Evolutionary conservation across 2,113 vertebrate species (phyloP).

Genomic region (Azemiops feae): DNA sequence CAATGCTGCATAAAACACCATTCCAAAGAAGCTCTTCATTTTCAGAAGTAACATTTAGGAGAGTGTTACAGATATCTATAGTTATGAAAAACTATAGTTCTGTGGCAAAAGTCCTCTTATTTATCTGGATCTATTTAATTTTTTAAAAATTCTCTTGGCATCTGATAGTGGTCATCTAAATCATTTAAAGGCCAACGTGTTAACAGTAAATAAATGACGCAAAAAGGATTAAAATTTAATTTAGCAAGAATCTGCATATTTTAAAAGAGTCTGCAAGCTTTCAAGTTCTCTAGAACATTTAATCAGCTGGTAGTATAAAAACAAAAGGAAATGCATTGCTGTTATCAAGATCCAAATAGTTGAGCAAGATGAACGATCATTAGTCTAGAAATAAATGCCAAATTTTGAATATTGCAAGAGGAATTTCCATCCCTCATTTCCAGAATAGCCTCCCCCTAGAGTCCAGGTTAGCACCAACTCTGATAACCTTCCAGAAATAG

Average conservation of each 20-base stretch:
- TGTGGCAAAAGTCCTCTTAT: background rate
- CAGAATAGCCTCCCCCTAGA: background rate
- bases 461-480: background rate
- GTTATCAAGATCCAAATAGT: background rate
- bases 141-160: background rate
- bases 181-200: background rate
- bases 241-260: background rate
- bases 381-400: background rate
- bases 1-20: background rate
- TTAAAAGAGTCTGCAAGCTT: background rate
- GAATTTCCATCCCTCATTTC: background rate
- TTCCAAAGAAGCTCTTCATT: background rate
- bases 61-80: background rate
- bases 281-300: background rate
- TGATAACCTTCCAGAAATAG: background rate
- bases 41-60: background rate
- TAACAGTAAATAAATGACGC: background rate
- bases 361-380: background rate
- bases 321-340: background rate
- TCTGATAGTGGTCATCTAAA: background rate
- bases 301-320: background rate
- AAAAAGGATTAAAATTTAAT: background rate
- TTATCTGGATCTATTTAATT: background rate
- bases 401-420: background rate
- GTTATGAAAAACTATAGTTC: background rate